Evolutionary conservation across 2,113 vertebrate species (phyloP).

Genomic region (Megaceryle torquata): DNA sequence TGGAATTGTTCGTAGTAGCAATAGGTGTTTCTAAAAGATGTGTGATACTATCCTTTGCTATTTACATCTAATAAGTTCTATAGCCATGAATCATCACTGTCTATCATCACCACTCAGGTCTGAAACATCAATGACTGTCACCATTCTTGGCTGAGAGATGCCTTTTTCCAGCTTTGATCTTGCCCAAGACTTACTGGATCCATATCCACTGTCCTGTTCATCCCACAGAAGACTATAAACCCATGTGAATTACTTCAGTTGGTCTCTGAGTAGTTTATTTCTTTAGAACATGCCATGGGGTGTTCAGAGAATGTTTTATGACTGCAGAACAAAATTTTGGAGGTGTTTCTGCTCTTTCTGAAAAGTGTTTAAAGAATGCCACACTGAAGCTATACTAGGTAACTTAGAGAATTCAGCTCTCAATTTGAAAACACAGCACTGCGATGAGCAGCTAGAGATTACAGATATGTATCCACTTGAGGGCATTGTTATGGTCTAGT

Average conservation of each 20-base stretch:
- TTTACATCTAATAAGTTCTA: not conserved
- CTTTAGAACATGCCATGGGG: rapidly evolving
- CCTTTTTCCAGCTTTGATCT: not conserved
- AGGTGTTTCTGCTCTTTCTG: not conserved
- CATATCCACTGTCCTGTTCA: not conserved
- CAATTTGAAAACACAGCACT: not conserved
- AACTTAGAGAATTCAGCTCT: not conserved
- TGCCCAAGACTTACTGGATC: rapidly evolving
- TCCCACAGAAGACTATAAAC: not conserved
- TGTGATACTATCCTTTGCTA: not conserved
- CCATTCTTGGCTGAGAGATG: not conserved
- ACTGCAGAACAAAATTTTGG: not conserved
- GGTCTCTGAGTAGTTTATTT: not conserved
- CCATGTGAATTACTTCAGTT: not conserved
- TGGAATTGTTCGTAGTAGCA: not conserved
- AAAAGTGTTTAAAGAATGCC: not conserved
- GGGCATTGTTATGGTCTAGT: slow-evolving; percentile 44
- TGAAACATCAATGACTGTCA: not conserved
- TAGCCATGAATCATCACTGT: rapidly evolving
- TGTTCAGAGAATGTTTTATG: not conserved
- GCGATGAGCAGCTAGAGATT: slow-evolving; percentile 39
- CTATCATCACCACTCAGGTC: rapidly evolving
- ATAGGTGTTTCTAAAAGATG: not conserved
- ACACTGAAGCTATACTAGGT: not conserved
- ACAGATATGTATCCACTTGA: slow-evolving; percentile 47